phyloP scores from a whole-genome alignment of 2,113 vertebrate genomes.

The Phodopus roborovskii region DNA sequence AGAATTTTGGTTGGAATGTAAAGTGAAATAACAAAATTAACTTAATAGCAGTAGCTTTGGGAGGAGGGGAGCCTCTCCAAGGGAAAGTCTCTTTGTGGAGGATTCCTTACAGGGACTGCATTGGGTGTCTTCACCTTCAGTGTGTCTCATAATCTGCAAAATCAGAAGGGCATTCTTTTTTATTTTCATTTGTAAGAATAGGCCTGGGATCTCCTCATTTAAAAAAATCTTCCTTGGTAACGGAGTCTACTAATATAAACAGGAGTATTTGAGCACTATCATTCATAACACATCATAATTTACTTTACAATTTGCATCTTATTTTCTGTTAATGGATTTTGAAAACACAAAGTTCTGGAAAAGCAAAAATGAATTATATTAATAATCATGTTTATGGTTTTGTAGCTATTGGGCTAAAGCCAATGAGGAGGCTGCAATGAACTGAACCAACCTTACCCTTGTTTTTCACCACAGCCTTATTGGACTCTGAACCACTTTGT shows the following conservation, averaged over 20 bases:
- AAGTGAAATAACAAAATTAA: neutral
- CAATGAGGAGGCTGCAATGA: neutral
- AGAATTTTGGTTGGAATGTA: too few species aligned
- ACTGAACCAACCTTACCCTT: neutral
- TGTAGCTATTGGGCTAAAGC: neutral
- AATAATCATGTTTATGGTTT: neutral
- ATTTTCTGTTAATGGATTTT: neutral
- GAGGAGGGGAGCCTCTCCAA: neutral
- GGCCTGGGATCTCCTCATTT: neutral
- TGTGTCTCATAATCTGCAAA: neutral
- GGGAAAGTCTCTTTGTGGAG: neutral
- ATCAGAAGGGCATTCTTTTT: neutral
- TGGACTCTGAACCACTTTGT: neutral
- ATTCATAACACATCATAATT: neutral
- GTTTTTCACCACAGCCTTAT: neutral
- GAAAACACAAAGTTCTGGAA: neutral
- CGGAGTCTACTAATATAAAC: neutral
- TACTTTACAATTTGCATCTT: neutral
- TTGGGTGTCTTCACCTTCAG: accelerated
- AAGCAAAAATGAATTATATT: neutral
- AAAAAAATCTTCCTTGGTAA: neutral
- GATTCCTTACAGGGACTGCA: neutral
- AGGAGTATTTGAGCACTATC: neutral
- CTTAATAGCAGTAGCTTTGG: neutral
- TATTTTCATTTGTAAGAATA: constrained; percentile 12